Percentiles rank a stretch among this genome's conserved stretches.
These are phyloP conservation scores for Metridium senile DNA, from an alignment of 92 coral and sea anemone genomes.

Conservation along the genomic window DNA sequence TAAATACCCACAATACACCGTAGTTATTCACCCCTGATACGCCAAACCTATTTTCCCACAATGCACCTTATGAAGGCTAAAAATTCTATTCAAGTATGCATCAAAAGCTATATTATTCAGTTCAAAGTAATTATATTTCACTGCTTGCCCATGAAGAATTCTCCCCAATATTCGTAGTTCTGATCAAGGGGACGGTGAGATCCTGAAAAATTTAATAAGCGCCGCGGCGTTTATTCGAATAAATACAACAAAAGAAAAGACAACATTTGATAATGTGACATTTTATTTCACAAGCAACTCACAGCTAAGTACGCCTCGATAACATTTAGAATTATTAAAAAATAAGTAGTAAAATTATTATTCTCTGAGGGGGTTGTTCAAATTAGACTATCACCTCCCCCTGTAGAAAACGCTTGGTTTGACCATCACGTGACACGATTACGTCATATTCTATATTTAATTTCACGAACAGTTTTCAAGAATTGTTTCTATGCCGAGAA, in stretches of 20 bases:
- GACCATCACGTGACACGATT: not conserved
- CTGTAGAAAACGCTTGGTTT: slow-evolving; percentile 1
- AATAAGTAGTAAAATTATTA: slow-evolving; percentile 20
- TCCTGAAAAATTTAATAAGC: too few relatives aligned
- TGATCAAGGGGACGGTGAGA: too few relatives aligned
- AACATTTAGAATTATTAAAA: slow-evolving; percentile 2
- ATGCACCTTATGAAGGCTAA: too few relatives aligned
- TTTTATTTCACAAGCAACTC: slow-evolving; percentile 18
- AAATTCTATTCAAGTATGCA: too few relatives aligned
- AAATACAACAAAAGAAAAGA: not conserved
- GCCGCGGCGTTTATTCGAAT: too few relatives aligned
- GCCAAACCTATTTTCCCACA: too few relatives aligned
- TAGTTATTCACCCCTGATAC: too few relatives aligned
- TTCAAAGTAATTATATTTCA: too few relatives aligned
- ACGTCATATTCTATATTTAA: slow-evolving; percentile 13
- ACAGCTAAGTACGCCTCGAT: not conserved
- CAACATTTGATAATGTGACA: not conserved
- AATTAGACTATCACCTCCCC: not conserved
- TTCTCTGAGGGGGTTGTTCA: not conserved
- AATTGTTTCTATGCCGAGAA: not conserved
- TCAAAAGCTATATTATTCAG: too few relatives aligned
- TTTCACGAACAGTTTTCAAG: not conserved
- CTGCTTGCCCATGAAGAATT: too few relatives aligned
- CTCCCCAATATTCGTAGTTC: too few relatives aligned
- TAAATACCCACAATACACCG: too few relatives aligned